Conservation (phyloP, 2,113 vertebrate species). For the Psilopsiagon aurifrons region DNA sequence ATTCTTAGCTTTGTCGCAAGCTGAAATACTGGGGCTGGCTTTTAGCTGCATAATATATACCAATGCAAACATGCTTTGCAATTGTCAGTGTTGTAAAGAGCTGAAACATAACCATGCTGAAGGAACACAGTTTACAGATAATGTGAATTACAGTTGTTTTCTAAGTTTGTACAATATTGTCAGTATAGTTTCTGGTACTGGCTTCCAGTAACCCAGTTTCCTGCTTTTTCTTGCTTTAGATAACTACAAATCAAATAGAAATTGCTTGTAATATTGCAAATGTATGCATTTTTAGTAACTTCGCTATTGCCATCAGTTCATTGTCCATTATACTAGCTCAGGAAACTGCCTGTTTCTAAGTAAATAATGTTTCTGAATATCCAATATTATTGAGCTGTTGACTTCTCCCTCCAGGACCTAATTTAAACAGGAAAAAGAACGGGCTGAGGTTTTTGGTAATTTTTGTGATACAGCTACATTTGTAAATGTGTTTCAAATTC, state of each 20-base stretch:
- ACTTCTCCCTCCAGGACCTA: background rate
- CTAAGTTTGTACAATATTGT: background rate
- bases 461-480: background rate
- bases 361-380: background rate
- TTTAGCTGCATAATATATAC: background rate
- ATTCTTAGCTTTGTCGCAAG: background rate
- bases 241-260: background rate
- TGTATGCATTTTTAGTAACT: background rate
- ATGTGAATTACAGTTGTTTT: background rate
- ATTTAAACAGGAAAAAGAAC: background rate
- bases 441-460: background rate
- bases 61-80: background rate
- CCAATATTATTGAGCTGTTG: background rate
- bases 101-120: background rate
- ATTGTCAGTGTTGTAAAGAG: background rate
- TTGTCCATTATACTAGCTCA: background rate
- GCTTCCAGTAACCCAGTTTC: background rate
- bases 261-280: background rate
- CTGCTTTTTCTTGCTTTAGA: background rate
- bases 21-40: background rate
- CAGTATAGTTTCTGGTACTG: background rate
- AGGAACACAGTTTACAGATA: background rate
- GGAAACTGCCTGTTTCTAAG: background rate
- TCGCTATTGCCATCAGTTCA: background rate
- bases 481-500: background rate